These are phyloP conservation scores for Caradrina clavipalpis DNA, from an alignment of 2,888 invertebrate genomes.

Conservation along the genomic window DNA sequence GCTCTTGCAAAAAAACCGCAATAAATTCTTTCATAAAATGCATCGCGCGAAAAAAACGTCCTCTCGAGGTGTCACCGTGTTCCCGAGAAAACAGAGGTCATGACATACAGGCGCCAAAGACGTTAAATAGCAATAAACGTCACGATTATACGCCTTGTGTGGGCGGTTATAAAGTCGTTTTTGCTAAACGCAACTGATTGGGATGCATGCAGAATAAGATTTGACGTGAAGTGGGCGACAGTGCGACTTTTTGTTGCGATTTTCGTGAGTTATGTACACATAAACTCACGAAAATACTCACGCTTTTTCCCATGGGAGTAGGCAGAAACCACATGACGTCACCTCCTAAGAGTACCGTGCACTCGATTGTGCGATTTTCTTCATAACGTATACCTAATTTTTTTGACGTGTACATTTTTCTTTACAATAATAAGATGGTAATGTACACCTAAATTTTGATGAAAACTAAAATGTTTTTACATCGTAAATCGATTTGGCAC, in stretches of 20 bases:
- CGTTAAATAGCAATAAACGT: slow-evolving; percentile 36
- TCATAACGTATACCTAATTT: too few relatives aligned
- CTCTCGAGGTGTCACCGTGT: slow-evolving; percentile 23
- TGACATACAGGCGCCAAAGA: slow-evolving; percentile 28
- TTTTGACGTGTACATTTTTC: background rate
- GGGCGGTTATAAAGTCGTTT: slow-evolving; percentile 48
- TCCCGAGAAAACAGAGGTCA: slow-evolving; percentile 33
- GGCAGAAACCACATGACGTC: too few relatives aligned
- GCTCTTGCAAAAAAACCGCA: background rate
- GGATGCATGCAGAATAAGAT: slow-evolving; percentile 34
- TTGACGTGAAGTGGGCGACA: slow-evolving; percentile 7
- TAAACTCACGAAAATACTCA: too few relatives aligned
- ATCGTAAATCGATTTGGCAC: slow-evolving; percentile 30
- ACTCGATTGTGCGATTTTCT: slow-evolving; percentile 16
- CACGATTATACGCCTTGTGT: slow-evolving; percentile 39
- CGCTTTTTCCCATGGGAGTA: too few relatives aligned
- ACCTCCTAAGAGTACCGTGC: too few relatives aligned
- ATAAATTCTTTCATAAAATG: slow-evolving; percentile 37
- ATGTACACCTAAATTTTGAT: background rate
- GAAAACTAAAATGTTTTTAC: background rate
- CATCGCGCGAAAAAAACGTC: slow-evolving; percentile 34
- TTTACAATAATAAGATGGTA: background rate
- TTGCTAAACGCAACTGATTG: slow-evolving; percentile 43
- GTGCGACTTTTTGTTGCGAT: slow-evolving; percentile 3
- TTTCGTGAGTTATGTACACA: background rate